Conservation (phyloP, 2,113 vertebrate genomes). For the Syrmaticus mikado region DNA sequence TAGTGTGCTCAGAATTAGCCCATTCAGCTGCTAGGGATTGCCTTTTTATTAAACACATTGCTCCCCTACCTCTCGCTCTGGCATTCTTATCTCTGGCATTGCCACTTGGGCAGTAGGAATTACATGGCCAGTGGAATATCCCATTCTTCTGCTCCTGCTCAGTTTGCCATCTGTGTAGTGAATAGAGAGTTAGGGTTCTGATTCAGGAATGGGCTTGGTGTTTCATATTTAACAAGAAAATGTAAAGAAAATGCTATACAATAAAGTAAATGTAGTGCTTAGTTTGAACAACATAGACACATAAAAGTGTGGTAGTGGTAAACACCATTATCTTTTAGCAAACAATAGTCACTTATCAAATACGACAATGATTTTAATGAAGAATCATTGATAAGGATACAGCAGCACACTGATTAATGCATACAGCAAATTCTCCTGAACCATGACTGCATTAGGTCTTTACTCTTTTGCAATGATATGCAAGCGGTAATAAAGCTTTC, state of each 20-base stretch:
- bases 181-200: neutral
- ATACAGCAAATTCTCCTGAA: slow-evolving; percentile 32
- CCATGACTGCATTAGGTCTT: slow-evolving; percentile 24
- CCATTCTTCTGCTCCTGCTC: neutral
- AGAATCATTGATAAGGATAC: slow-evolving; percentile 53
- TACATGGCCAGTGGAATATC: neutral
- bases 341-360: slow-evolving; percentile 52
- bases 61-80: neutral
- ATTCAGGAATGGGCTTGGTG: neutral
- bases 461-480: neutral
- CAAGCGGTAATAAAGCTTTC: slow-evolving; percentile 54
- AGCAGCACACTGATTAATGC: slow-evolving; percentile 43
- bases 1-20: neutral
- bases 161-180: neutral
- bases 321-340: slow-evolving; percentile 39
- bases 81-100: neutral
- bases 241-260: neutral
- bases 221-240: neutral
- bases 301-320: neutral
- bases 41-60: neutral
- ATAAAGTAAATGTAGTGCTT: neutral
- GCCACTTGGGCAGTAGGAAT: neutral
- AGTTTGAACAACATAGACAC: neutral
- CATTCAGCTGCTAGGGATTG: neutral
- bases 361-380: slow-evolving; percentile 70